Evolutionary conservation across 2,888 invertebrate genomes (phyloP), one percentile per base, ranked within the genome.

Genomic region (Cephus spinipes): DNA sequence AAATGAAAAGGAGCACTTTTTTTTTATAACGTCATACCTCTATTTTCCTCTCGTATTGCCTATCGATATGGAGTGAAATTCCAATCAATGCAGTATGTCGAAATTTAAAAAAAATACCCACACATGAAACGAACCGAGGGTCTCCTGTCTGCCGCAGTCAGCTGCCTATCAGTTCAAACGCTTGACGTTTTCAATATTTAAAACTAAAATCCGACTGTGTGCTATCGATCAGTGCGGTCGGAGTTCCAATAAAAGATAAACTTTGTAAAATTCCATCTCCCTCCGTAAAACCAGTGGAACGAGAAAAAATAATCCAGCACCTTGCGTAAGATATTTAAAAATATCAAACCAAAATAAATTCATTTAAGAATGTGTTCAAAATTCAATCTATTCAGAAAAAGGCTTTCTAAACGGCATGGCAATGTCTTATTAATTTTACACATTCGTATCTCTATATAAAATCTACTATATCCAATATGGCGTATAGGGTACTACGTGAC

Each of bases 141-240:
- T 55, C 55, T 55, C 55, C 55, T 55, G 55, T 55, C 55, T 55
- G 55, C 55, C 55, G 55, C 55, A 55, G 55, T 55, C 55, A 82
- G 82, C 81, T 83, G 83, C 80, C 80, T 83, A 81, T 81, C 82
- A 83, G 83, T 83, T 86, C 86, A 86, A 88, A 87, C 82, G 85
- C 79, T 78, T 85, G 83, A 85, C 84, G 84, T 85, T 86, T 86
- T 82, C 84, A 85, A 87, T 86, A 86, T 86, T 83, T 83, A 75
- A 81, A 85, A 83, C 79, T 78, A 55, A 77, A 79, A 76, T 68
- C 32, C 74, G 75, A 40, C 35, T 55, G 12, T 15, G 32, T 12
- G 32, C 71, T 33, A 33, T 71, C 71, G 71, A 33, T 71, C 71
- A 55, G 23, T 55, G 55, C 55, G 73, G 11, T 31, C 23, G 23